Evolutionary conservation across 2,113 vertebrate genomes (phyloP).

Genomic region (Syngnathus scovelli): DNA sequence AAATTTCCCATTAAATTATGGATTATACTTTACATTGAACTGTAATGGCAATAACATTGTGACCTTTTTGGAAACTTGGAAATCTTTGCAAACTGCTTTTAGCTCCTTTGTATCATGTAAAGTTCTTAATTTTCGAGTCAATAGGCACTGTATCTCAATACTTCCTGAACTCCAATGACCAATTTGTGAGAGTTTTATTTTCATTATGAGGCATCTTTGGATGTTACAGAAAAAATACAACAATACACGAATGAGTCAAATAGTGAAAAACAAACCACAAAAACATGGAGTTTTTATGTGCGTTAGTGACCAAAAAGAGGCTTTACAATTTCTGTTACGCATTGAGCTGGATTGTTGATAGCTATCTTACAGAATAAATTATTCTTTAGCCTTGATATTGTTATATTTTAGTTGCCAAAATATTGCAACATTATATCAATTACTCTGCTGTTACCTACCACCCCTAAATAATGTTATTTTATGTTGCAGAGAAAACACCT

Average conservation of each 20-base stretch:
- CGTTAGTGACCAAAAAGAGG: too few species aligned
- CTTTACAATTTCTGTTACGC: too few species aligned
- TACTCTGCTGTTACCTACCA: neutral
- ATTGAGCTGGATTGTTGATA: neutral
- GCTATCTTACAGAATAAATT: neutral
- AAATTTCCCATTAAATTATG: neutral
- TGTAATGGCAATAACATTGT: too few species aligned
- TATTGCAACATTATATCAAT: neutral
- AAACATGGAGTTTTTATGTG: too few species aligned
- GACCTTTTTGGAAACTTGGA: too few species aligned
- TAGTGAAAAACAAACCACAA: too few species aligned
- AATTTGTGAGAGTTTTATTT: too few species aligned
- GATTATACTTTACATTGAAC: neutral
- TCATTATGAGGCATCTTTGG: neutral
- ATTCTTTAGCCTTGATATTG: neutral
- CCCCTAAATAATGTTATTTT: slow-evolving; percentile 4
- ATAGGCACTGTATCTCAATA: too few species aligned
- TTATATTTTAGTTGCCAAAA: neutral
- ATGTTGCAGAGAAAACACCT: slow-evolving; percentile 5
- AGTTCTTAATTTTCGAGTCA: too few species aligned
- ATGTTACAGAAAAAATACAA: neutral
- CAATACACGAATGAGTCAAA: neutral
- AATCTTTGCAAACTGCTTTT: too few species aligned
- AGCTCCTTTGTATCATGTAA: too few species aligned
- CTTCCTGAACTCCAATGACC: too few species aligned